Evolutionary conservation across 2,113 vertebrate genomes (phyloP).

Genomic region (Cochlearius cochlearius): DNA sequence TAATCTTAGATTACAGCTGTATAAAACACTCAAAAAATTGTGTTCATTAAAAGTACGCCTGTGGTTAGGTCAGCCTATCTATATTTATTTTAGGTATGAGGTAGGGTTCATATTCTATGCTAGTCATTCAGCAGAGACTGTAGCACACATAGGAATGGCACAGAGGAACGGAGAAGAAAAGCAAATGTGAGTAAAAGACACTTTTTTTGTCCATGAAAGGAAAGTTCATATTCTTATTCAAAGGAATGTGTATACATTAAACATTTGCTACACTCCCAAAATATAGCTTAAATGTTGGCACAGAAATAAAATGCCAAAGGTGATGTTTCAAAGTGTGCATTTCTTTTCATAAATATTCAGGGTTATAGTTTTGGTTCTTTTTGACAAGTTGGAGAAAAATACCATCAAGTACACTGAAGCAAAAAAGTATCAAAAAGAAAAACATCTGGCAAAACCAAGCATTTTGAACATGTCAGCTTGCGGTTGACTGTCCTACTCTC

Average conservation of each 20-base stretch:
- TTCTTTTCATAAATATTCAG: constrained; percentile 53
- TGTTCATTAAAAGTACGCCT: constrained; percentile 39
- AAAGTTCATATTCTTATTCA: constrained; percentile 24
- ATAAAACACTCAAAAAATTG: constrained; percentile 14
- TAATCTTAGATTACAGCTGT: constrained; percentile 52
- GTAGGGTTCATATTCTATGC: neutral
- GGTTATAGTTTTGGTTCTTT: neutral
- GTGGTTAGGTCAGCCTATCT: constrained; percentile 33
- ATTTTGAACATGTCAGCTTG: neutral
- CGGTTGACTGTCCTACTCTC: neutral
- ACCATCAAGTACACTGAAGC: neutral
- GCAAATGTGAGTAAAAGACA: neutral
- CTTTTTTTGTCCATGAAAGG: constrained; percentile 24
- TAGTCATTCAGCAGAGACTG: neutral
- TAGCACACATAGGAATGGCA: neutral
- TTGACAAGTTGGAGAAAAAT: constrained; percentile 28
- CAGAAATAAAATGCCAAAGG: constrained; percentile 47
- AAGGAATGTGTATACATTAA: constrained; percentile 4
- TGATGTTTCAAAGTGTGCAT: neutral
- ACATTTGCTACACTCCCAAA: constrained; percentile 3
- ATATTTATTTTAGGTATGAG: constrained; percentile 38
- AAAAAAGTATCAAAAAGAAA: constrained; percentile 43
- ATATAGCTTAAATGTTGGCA: neutral
- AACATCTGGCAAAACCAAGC: constrained; percentile 41
- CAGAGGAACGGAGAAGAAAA: neutral